Evolutionary conservation across 2,888 invertebrate species (phyloP).

Genomic region (Lycocerus yunnanus): DNA sequence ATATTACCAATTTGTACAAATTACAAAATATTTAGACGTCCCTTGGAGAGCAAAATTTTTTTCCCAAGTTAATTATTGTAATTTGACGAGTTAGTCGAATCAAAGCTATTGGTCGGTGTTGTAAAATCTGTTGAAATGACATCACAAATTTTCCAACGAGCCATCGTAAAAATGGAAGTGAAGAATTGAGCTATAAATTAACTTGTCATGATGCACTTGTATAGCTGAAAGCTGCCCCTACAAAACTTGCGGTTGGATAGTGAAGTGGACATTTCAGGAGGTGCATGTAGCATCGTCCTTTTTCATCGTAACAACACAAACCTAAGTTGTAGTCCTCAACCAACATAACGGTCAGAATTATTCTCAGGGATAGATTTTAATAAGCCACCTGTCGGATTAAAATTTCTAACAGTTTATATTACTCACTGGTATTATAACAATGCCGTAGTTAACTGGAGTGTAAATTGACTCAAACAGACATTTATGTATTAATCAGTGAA

Average conservation of each 20-base stretch:
- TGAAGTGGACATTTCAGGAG: constrained; percentile 17
- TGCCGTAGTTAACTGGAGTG: constrained; percentile 20
- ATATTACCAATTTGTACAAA: neutral
- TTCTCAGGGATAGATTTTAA: constrained; percentile 29
- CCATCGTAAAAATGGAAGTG: constrained; percentile 17
- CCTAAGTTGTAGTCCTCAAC: constrained; percentile 23
- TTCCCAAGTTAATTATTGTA: too few species aligned
- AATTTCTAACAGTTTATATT: constrained; percentile 27
- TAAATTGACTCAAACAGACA: constrained; percentile 18
- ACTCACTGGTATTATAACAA: constrained; percentile 22
- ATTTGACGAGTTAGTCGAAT: too few species aligned
- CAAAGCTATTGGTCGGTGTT: neutral
- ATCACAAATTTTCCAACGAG: constrained; percentile 12
- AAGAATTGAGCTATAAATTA: constrained; percentile 22
- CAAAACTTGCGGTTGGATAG: constrained; percentile 14
- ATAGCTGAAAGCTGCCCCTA: constrained; percentile 18
- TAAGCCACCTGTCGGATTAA: constrained; percentile 32
- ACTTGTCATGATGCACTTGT: constrained; percentile 19
- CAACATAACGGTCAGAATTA: constrained; percentile 26
- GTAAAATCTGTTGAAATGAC: constrained; percentile 13
- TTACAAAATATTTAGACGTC: neutral
- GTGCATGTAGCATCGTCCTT: constrained; percentile 10
- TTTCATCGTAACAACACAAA: constrained; percentile 21
- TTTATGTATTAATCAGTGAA: neutral
- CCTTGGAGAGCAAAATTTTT: too few species aligned